Evolutionary conservation across 2,888 invertebrate genomes (phyloP).

Genomic region (Andrena praecox): DNA sequence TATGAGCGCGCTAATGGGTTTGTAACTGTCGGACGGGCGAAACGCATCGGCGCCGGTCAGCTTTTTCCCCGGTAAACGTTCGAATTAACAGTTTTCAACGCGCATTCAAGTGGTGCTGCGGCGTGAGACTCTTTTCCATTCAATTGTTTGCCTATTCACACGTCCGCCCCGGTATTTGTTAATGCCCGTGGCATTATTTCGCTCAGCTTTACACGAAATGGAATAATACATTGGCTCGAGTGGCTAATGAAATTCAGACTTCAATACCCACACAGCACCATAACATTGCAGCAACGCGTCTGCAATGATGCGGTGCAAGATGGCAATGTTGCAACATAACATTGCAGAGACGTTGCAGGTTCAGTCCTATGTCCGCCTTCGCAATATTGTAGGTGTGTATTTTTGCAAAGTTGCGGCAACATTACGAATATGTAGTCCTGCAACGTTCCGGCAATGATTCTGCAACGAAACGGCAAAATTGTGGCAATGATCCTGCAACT

Average conservation of each 20-base stretch:
- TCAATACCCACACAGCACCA: too few relatives aligned
- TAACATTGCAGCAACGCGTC: too few relatives aligned
- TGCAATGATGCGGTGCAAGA: too few relatives aligned
- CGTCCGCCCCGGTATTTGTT: neutral
- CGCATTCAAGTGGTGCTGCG: neutral
- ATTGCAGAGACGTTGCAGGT: too few relatives aligned
- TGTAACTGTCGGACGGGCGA: slow-evolving; percentile 41
- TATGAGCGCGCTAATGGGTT: slow-evolving; percentile 57
- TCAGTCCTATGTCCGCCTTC: too few relatives aligned
- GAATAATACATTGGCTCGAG: neutral
- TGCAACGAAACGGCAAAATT: too few relatives aligned
- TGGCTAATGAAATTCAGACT: neutral
- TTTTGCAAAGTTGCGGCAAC: too few relatives aligned
- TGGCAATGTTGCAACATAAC: too few relatives aligned
- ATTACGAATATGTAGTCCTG: too few relatives aligned
- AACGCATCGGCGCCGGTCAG: slow-evolving; percentile 16
- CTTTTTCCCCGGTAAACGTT: slow-evolving; percentile 50
- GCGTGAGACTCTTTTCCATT: neutral
- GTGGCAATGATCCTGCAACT: too few relatives aligned
- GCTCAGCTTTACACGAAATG: neutral
- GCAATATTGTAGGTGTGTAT: too few relatives aligned
- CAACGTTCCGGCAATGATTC: too few relatives aligned
- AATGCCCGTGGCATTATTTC: neutral
- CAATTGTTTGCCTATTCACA: neutral
- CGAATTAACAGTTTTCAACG: slow-evolving; percentile 51